Percentiles rank a stretch among this genome's conserved stretches.
These are phyloP conservation scores for Menidia menidia DNA, from an alignment of 2,797 vertebrate species.

Conservation along the genomic window DNA sequence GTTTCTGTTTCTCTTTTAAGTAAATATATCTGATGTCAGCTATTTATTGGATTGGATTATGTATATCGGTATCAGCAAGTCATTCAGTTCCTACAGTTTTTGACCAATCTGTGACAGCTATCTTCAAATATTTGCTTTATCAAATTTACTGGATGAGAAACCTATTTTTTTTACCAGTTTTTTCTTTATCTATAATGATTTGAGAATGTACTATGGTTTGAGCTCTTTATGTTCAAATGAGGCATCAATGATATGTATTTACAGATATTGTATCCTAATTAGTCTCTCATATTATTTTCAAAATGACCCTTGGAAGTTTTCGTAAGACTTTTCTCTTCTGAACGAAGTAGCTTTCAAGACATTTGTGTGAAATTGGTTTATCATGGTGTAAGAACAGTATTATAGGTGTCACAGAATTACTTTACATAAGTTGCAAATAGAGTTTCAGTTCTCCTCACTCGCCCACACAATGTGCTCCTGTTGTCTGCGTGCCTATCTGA, in stretches of 20 bases:
- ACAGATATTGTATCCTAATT: too few relatives aligned
- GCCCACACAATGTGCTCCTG: slow-evolving; percentile 10
- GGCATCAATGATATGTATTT: too few relatives aligned
- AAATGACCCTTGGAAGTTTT: too few relatives aligned
- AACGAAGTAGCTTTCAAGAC: too few relatives aligned
- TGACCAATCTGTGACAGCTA: background rate
- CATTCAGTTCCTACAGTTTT: background rate
- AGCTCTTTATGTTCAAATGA: too few relatives aligned
- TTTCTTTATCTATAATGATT: too few relatives aligned
- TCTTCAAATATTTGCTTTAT: background rate
- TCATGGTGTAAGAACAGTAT: too few relatives aligned
- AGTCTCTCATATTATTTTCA: too few relatives aligned
- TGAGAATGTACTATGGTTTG: too few relatives aligned
- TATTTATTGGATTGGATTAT: slow-evolving; percentile 1
- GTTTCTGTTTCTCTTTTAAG: slow-evolving; percentile 26
- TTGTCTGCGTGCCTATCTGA: background rate
- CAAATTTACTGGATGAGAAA: background rate
- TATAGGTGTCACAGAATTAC: background rate
- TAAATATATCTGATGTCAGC: background rate
- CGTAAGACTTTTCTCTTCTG: too few relatives aligned
- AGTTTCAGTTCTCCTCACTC: slow-evolving; percentile 30
- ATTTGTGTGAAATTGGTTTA: too few relatives aligned
- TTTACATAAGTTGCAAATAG: slow-evolving; percentile 41
- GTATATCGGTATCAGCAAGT: background rate
- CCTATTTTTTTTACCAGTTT: background rate